Evolutionary conservation across 2,113 vertebrate species (phyloP), one percentile per base, ranked within the genome.

Genomic region (Cyprinodon tularosa): DNA sequence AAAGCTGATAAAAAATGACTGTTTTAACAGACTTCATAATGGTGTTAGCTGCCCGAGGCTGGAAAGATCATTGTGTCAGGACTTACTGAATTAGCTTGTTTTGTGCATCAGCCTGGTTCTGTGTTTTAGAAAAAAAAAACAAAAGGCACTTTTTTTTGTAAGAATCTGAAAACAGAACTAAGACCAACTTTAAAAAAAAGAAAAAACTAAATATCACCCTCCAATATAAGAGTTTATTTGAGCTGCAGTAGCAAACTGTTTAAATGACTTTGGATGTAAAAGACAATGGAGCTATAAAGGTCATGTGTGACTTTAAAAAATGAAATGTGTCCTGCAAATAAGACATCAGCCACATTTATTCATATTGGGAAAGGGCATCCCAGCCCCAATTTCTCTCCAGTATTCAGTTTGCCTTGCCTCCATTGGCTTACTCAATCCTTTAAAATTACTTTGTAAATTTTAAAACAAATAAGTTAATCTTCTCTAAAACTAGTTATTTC

Each of bases 281-380:
- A 66, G 59, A 68, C n/a, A 60, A 13, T 66, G 68, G 22, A 6
- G 39, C 64, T 80, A 72, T 72, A 84, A 86, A 84, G 74, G 75
- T 83, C 75, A 65, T 59, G 44, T 77, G 71, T 72, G 81, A 71
- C 61, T 48, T 20, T 81, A 59, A 80, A 76, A n/a, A 66, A 66
- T 22, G 64, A 66, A 66, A 66, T 45, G 42, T 45, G 20, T 45
- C 40, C 64, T 66, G 22, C 12, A 14, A 39, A 73, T 50, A 50
- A 9, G 63, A 78, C 72, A 37, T 71, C 22, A 63, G 67, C 68
- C 66, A 15, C 63, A 71, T 72, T 66, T 50, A 66, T 60, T n/a
- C 48, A 70, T 73, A 47, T 47, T 73, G 76, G 44, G 44, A 48
- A 81, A 86, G 80, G 75, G 78, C 72, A 85, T 67, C 69, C 59